These are phyloP conservation scores for Cotesia glomerata DNA, from an alignment of 1,140 invertebrate genomes.

Conservation along the genomic window DNA sequence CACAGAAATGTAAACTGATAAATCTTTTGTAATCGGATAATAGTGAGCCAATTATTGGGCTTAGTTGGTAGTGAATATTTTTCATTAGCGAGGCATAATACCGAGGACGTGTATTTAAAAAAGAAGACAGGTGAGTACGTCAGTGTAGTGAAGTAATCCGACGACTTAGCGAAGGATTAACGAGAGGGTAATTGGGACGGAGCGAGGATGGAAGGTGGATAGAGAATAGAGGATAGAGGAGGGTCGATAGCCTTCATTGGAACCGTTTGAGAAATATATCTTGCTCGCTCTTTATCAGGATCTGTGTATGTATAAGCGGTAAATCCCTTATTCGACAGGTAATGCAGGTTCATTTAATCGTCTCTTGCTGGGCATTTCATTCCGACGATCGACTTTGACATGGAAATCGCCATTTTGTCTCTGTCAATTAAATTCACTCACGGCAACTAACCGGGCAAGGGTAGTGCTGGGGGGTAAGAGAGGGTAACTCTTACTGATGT, in stretches of 20 bases:
- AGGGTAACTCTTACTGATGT: too few species aligned
- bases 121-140: not conserved
- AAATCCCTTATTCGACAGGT: not conserved
- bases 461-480: not conserved
- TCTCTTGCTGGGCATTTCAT: conserved; percentile 15
- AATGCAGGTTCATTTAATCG: conserved; percentile 10
- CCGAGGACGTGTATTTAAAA: not conserved
- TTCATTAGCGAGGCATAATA: not conserved
- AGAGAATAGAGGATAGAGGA: not conserved
- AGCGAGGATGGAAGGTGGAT: not conserved
- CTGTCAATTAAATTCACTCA: conserved; percentile 15
- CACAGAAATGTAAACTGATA: not conserved
- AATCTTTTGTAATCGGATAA: conserved; percentile 9
- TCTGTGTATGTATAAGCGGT: not conserved
- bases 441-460: not conserved
- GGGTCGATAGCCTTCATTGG: conserved; percentile 12
- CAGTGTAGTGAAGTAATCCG: conserved; percentile 29
- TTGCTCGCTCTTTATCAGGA: not conserved
- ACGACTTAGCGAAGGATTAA: conserved; percentile 30
- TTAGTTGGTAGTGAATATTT: conserved; percentile 1
- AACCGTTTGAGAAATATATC: not conserved
- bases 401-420: conserved; percentile 14
- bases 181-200: conserved; percentile 29
- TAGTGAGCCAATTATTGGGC: conserved; percentile 7
- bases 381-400: conserved; percentile 6